Evolutionary conservation across 1,140 invertebrate species (phyloP), one percentile per base, ranked within the genome.

Genomic region (Drosophila pallidifrons): DNA sequence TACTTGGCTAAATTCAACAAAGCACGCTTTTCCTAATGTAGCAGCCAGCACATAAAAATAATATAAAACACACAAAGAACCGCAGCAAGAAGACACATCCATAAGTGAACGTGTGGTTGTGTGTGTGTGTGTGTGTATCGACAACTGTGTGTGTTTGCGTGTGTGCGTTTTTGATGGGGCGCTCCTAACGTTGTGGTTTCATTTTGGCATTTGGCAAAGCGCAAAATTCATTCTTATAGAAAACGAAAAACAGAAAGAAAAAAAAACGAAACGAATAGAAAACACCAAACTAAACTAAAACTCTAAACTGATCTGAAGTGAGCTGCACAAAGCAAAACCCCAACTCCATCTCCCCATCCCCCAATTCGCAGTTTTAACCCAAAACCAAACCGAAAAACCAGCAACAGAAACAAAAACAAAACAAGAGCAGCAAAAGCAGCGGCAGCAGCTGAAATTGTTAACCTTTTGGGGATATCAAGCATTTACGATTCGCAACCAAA

Each of bases 401-500:
- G 43, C n/a, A 61, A 54, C 8, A 15, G 43, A 20, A 61, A 54
- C 8, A 63, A 35, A 28, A 70, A 81, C 54, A 80, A 80, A 49
- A 49, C 54, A 60, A 73, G 52, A 74, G 75, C 58, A 16, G 55
- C 45, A 46, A 66, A 30, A 81, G 51, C 69, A 65, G 58, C 69
- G 61, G 58, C 74, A 83, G 64, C 75, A 83, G 64, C 75, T 61
- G 74, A 87, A 88, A 88, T 88, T 87, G 80, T 80, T 80, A 88
- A 83, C 83, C 83, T 87, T 79, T 83, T 88, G 83, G 80, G 83
- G 77, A 88, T 87, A 87, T 88, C 80, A 87, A 87, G 82, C 83
- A 87, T 82, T 87, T 88, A 88, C 80, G 80, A 85, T 77, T 85
- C 73, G 66, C 77, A 80, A 66, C 73, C 71, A 75, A 69, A 25